phyloP scores from a whole-genome alignment of 2,113 vertebrate genomes.

The Oncorhynchus masou region DNA sequence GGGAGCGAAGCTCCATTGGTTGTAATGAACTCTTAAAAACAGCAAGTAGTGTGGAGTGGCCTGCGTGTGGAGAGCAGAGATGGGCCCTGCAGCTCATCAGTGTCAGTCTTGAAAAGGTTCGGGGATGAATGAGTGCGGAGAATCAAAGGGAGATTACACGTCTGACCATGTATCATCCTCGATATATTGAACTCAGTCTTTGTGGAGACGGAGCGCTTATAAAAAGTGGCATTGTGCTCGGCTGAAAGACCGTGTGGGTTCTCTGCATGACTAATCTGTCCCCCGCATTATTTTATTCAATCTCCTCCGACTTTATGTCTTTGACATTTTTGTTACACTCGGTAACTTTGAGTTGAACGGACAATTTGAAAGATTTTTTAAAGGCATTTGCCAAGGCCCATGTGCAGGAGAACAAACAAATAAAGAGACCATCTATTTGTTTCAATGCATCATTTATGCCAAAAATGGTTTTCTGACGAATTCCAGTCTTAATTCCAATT shows the following conservation, averaged over 20 bases:
- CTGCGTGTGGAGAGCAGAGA: slow-evolving; percentile 76
- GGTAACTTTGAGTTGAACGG: slow-evolving; percentile 99
- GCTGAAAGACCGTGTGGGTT: slow-evolving; percentile 97
- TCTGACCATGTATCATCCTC: slow-evolving; percentile 99
- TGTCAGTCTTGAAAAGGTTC: slow-evolving; percentile 96
- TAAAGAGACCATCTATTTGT: slow-evolving; percentile 94
- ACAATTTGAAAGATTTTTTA: slow-evolving; percentile 99
- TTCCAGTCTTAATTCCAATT: slow-evolving; percentile 79
- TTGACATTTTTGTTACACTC: slow-evolving; percentile 99
- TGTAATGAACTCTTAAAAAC: slow-evolving; percentile 76
- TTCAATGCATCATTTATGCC: slow-evolving; percentile 98
- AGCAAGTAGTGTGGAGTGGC: slow-evolving; percentile 65
- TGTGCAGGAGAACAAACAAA: slow-evolving; percentile 81
- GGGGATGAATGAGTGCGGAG: slow-evolving; percentile 95
- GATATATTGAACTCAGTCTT: slow-evolving; percentile 98
- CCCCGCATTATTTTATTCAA: slow-evolving; percentile 99
- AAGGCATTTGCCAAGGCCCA: slow-evolving; percentile 92
- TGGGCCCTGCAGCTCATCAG: slow-evolving; percentile 95
- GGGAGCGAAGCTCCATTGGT: background rate
- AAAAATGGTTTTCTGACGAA: slow-evolving; percentile 97
- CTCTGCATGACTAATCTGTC: slow-evolving; percentile 99
- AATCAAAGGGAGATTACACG: slow-evolving; percentile 99
- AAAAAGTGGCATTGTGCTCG: slow-evolving; percentile 98
- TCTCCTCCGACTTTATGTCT: slow-evolving; percentile 99
- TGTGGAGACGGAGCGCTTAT: slow-evolving; percentile 98